Evolutionary conservation across 2,888 invertebrate species (phyloP).

Genomic region (Polia nebulosa): DNA sequence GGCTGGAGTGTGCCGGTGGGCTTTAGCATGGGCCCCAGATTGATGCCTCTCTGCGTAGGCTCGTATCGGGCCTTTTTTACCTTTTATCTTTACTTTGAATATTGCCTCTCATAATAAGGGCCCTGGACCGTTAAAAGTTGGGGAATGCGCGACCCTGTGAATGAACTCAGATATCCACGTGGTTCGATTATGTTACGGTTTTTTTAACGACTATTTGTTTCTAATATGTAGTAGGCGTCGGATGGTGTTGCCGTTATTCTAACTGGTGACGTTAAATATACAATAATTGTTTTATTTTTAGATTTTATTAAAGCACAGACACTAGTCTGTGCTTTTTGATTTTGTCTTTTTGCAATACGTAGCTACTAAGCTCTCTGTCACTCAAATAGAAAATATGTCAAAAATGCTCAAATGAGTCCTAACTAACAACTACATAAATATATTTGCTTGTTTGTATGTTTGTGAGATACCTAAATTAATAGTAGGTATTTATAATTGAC

Average conservation of each 20-base stretch:
- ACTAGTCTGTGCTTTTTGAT: too few relatives aligned
- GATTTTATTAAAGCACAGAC: too few relatives aligned
- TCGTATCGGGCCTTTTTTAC: conserved; percentile 81
- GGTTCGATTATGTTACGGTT: conserved; percentile 72
- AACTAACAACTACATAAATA: too few relatives aligned
- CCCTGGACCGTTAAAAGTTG: conserved; percentile 80
- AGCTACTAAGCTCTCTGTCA: too few relatives aligned
- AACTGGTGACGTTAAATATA: conserved; percentile 1
- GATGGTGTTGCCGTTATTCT: conserved; percentile 31
- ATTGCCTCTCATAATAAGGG: conserved; percentile 87
- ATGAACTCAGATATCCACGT: conserved; percentile 81
- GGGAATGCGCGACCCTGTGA: conserved; percentile 79
- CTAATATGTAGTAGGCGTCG: conserved; percentile 40
- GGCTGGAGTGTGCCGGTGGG: conserved; percentile 84
- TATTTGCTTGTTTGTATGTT: background rate
- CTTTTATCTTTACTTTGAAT: conserved; percentile 87
- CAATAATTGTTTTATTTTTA: background rate
- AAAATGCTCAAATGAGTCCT: too few relatives aligned
- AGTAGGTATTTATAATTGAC: too few relatives aligned
- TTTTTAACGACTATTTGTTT: conserved; percentile 68
- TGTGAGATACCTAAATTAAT: too few relatives aligned
- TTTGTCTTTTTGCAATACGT: background rate
- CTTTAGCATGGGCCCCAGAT: conserved; percentile 87
- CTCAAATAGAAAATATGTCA: too few relatives aligned
- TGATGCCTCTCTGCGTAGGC: conserved; percentile 81